Base-by-base conservation (phyloP, 2,888 invertebrate genomes). In the Melanargia galathea region DNA sequence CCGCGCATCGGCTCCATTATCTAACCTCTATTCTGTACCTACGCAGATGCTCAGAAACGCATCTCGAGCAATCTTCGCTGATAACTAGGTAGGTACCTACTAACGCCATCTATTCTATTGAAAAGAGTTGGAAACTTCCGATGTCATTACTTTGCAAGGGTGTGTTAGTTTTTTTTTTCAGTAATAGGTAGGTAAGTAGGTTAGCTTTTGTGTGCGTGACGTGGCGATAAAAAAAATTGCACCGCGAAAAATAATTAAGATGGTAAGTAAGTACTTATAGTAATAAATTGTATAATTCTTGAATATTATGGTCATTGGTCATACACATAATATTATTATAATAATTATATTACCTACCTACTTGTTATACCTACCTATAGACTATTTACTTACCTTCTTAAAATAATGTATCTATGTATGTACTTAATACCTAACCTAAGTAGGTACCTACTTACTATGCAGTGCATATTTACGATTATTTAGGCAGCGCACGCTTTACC, bases 1-100 rank as follows among this genome's bases (percentile, higher is more conserved):
- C 76, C 86, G 86, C 86, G 82, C 84, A 82, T 80, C 79, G 79
- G 69, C 70, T 76, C 78, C 78, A 81, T 79, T 82, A 83, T 83
- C 81, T 82, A 76, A 76, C 81, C 76, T 73, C 76, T 78, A 77
- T 80, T 78, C 77, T 75, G 68, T 76, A n/a, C n/a, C n/a, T n/a
- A n/a, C n/a, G n/a, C n/a, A n/a, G n/a, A n/a, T n/a, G n/a, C n/a
- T 79, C 80, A 75, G 80, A 84, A 88, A 72, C 76, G 76, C 79
- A 77, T 77, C 72, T 74, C 66, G n/a, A 66, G 69, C 69, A 73
- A 8, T 6, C 30, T 30, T n/a, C n/a, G n/a, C n/a, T n/a, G n/a
- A n/a, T n/a, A n/a, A n/a, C n/a, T n/a, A n/a, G n/a, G n/a, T n/a
- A n/a, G n/a, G n/a, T n/a, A n/a, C n/a, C 70, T 54, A 60, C 49